Evolutionary conservation across 2,797 vertebrate species (phyloP), one percentile per base, ranked within the genome.

Genomic region (Bucorvus abyssinicus): DNA sequence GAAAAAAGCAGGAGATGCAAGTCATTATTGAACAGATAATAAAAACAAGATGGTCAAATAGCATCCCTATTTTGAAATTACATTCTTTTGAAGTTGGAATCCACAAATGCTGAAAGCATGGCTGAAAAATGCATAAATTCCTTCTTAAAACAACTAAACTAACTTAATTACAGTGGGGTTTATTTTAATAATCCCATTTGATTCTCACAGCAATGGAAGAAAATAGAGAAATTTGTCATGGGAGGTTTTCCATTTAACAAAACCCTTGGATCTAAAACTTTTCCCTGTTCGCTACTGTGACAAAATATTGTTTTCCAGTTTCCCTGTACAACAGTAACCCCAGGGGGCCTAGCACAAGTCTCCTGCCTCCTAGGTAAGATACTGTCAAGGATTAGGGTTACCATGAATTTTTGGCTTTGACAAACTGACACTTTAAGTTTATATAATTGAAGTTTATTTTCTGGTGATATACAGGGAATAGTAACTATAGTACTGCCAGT

Each of bases 31-130:
- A 94, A 79, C 10, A 84, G 19, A 1, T 21, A n/a, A 45, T 47
- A 36, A 79, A 82, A 82, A 87, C 34, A 38, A 80, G n/a, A 53
- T n/a, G n/a, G n/a, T n/a, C 44, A 86, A 65, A 77, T 29, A 80
- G 2, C 6, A 14, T 42, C 12, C 10, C 12, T 50, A 9, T 32
- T 82, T n/a, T n/a, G n/a, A n/a, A n/a, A n/a, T 56, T 38, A n/a
- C 88, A n/a, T 0, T 55, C n/a, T 23, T 79, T 87, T 64, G 8
- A 42, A 80, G n/a, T 20, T 78, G n/a, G 20, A 87, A 73, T 50
- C 7, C 38, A 74, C 15, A 68, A 79, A 59, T 32, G 12, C 23
- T 73, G 36, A 42, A 40, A 83, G 12, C 7, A 49, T 32, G 21
- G 29, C 38, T 85, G 56, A 73, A 90, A 86, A 89, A n/a, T 10